Percentiles rank a stretch among this genome's conserved stretches.
Evolutionary conservation across 2,797 vertebrate genomes (phyloP).

Genomic region (Onychomys leucogaster): DNA sequence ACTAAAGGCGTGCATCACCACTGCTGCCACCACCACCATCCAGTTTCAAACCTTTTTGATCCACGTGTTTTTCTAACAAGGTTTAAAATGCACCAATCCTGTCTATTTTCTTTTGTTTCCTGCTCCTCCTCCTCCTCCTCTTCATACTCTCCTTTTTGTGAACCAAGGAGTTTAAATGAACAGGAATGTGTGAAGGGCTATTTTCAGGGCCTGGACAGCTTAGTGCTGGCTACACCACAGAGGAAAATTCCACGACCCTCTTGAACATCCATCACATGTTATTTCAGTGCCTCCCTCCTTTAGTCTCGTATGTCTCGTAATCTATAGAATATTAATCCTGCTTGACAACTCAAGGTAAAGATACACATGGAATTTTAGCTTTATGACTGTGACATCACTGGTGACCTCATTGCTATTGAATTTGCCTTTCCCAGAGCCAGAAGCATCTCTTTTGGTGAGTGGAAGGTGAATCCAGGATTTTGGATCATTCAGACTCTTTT

Average conservation of each 20-base stretch:
- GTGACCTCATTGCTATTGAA: neutral
- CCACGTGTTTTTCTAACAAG: neutral
- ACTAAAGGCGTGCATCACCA: no score
- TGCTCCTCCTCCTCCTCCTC: neutral
- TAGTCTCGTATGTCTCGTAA: neutral
- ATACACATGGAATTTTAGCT: neutral
- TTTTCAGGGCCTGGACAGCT: neutral
- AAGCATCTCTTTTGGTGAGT: slow-evolving; percentile 58
- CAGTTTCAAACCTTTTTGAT: neutral
- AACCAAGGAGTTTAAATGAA: neutral
- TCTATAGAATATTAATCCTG: neutral
- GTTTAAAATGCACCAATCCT: neutral
- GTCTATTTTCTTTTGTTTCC: neutral
- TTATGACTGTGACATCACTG: neutral
- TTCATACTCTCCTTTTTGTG: neutral
- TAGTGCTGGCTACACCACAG: neutral
- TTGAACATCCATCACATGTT: neutral
- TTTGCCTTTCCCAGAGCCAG: slow-evolving; percentile 59
- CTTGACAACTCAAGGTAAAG: neutral
- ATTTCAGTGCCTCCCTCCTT: neutral
- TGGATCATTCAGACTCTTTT: slow-evolving; percentile 57
- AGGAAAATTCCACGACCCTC: neutral
- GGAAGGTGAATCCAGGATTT: slow-evolving; percentile 67
- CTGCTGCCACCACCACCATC: no score
- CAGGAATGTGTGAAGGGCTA: neutral